Base-by-base conservation (phyloP, 1,140 invertebrate species). In the Coenobita brevimanus region DNA sequence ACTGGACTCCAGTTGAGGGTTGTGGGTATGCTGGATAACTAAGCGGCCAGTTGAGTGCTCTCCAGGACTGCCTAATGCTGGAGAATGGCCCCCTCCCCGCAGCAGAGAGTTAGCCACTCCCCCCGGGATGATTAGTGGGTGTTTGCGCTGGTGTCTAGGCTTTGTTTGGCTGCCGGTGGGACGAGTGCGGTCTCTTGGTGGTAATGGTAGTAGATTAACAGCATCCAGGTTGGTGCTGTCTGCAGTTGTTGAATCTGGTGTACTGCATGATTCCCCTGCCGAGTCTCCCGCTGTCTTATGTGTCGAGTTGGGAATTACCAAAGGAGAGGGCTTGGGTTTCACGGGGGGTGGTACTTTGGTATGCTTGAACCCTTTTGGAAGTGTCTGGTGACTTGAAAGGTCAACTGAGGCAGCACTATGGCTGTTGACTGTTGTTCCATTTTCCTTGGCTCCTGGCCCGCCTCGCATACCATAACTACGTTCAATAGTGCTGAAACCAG, bases 141-240 rank as follows among this genome's bases (percentile, higher is more conserved):
- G 96, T 92, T 97, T 97, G 64, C 97, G 93, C 80, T 97, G 96
- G 92, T 97, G 97, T 43, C 97, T 93, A 1, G 96, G 95, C 90
- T 96, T 94, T 30, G 91, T 91, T 86, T 94, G 94, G 1, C 94
- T 94, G 82, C 94, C 94, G 17, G 95, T 92, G 8, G 94, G 94
- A 91, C 95, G 96, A 38, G 95, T 95, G 71, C 96, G 94, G 91
- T 97, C 96, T 90, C 96, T 93, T 0, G 97, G 97, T 0, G 97
- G 97, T 88, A 98, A 92, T 0, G 97, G 97, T 88, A 97, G 94
- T 1, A 95, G 95, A 93, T 96, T 96, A 30, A 94, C 93, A 27
- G 94, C 94, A 79, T 93, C 92, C 75, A 91, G 88, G 24, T 43
- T 80, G 78, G 82, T 89, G 57, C 84, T 82, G 76, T 90, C 90